These are phyloP conservation scores for Alexandromys fortis DNA, from an alignment of 2,113 vertebrate species.

Conservation along the genomic window DNA sequence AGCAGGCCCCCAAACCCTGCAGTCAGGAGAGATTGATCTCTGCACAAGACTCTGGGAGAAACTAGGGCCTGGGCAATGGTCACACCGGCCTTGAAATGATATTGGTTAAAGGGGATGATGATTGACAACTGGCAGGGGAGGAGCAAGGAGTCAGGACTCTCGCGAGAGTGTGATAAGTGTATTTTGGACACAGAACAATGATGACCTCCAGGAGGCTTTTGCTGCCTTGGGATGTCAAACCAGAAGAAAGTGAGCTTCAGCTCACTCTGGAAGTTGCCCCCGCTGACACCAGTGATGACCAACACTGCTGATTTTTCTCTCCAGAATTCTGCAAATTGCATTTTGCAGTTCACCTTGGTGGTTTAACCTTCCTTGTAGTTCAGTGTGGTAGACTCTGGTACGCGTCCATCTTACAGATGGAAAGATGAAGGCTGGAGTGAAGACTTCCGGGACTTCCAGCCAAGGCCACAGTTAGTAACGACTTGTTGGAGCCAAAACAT, in stretches of 20 bases:
- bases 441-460: accelerated
- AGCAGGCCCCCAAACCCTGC: neutral
- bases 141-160: neutral
- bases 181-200: neutral
- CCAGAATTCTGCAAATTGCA: neutral
- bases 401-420: neutral
- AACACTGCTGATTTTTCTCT: neutral
- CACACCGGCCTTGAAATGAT: neutral
- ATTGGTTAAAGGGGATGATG: neutral
- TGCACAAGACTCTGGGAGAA: neutral
- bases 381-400: neutral
- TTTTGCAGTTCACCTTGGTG: neutral
- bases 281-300: neutral
- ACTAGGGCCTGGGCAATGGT: neutral
- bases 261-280: neutral
- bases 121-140: neutral
- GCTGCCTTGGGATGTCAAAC: neutral
- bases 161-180: neutral
- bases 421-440: neutral
- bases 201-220: neutral
- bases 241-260: neutral
- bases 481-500: neutral
- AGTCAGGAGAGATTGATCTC: neutral
- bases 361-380: neutral
- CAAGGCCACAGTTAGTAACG: neutral